Base-by-base conservation (phyloP, 2,797 vertebrate genomes). In the Micromesistius poutassou region DNA sequence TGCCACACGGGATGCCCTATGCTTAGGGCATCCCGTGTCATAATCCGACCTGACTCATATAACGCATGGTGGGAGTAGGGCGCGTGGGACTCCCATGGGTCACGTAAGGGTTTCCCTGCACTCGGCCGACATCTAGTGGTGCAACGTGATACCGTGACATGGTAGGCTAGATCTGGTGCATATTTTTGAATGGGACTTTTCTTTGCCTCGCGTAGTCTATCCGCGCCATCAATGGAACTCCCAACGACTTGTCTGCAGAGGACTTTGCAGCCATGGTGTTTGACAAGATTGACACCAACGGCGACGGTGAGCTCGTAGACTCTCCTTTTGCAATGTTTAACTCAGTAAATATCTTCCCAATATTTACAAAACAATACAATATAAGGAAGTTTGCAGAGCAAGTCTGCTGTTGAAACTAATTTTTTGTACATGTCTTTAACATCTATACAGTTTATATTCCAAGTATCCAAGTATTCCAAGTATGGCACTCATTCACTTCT, bases 201-300 rank as follows among this genome's bases (percentile, higher is more conserved):
- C 81, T 42, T 81, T 28, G 73, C 4, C 74, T 55, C 70, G 5
- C 30, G 12, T 10, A 95, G 94, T 95, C 94, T 71, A 95, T 96
- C 80, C 89, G 90, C 50, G 95, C 94, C 4, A 95, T 96, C 85
- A 95, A 91, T 36, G 94, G 93, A 46, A 75, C 42, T 7, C 76
- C 88, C 25, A 80, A 91, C 9, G 91, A 94, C 71, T 83, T 89
- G 0, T 92, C 90, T 16, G 88, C 91, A 0, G 94, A 95, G 76
- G 94, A 95, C 13, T 95, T 96, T 81, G 90, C 94, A 77, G 93
- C 94, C 89, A 86, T 93, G 78, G 93, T 96, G 80, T 96, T 96
- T 77, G 85, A 95, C 78, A 94, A 91, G 87, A 96, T 95, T 38
- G 94, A 96, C 79, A 80, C 93, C 25, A 94, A 96, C 0, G 93